A percentile compares a stretch with the other conserved stretches of the same genome.
Conservation (phyloP, 2,888 invertebrate species). For the Phragmatobia fuliginosa region DNA sequence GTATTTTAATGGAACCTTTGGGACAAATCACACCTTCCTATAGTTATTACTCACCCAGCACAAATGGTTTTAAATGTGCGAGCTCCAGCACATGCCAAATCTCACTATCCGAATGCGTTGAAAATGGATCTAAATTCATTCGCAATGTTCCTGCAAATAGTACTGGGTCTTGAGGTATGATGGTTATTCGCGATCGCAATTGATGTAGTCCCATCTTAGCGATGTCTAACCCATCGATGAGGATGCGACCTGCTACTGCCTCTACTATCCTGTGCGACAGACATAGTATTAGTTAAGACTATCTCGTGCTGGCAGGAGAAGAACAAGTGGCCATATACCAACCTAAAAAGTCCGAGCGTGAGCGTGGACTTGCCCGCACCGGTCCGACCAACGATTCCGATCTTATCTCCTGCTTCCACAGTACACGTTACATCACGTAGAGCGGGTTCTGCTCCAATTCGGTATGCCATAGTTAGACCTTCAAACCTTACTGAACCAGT, state of each 20-base stretch:
- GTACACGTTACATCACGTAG: conserved; percentile 92
- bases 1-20: too few relatives aligned
- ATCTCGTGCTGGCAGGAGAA: not conserved
- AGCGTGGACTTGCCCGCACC: conserved; percentile 97
- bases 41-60: conserved; percentile 83
- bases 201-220: conserved; percentile 94
- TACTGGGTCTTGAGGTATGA: conserved; percentile 97
- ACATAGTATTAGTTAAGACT: not conserved
- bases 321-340: not conserved
- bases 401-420: conserved; percentile 94
- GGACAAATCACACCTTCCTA: too few relatives aligned
- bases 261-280: conserved; percentile 86
- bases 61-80: conserved; percentile 95
- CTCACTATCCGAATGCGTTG: conserved; percentile 91
- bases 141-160: conserved; percentile 96
- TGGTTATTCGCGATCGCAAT: conserved; percentile 93
- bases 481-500: conserved; percentile 1
- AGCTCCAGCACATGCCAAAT: conserved; percentile 96
- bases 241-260: conserved; percentile 92
- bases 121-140: conserved; percentile 97
- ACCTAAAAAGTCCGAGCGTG: conserved; percentile 92
- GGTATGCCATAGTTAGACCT: conserved; percentile 4
- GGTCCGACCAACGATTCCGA: conserved; percentile 96
- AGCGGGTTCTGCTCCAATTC: conserved; percentile 91
- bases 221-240: conserved; percentile 94